Conservation (phyloP, 2,888 invertebrate genomes). For the Saturnia japonica region DNA sequence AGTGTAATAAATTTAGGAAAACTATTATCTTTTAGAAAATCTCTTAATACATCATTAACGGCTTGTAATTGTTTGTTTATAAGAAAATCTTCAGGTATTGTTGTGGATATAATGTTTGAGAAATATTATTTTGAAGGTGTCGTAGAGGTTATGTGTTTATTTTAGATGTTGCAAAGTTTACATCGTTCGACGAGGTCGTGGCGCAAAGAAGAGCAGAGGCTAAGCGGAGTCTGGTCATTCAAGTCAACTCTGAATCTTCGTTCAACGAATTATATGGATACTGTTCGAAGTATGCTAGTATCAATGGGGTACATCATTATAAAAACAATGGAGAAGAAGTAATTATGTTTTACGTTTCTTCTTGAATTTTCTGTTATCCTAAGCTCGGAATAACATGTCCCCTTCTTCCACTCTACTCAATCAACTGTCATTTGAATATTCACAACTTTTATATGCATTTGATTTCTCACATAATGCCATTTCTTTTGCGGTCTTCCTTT, state of each 20-base stretch:
- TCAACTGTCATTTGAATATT: too few species aligned
- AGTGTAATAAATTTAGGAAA: constrained; percentile 57
- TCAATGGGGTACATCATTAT: constrained; percentile 86
- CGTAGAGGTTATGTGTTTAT: constrained; percentile 66
- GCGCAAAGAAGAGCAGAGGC: constrained; percentile 84
- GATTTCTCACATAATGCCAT: too few species aligned
- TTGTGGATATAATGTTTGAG: constrained; percentile 22
- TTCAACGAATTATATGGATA: constrained; percentile 85
- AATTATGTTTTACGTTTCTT: constrained; percentile 24
- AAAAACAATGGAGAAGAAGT: constrained; percentile 73
- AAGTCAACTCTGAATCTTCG: constrained; percentile 88
- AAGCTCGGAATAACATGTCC: too few species aligned
- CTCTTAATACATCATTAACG: constrained; percentile 42
- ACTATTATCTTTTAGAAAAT: constrained; percentile 53
- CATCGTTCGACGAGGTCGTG: constrained; percentile 82
- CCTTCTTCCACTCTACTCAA: too few species aligned
- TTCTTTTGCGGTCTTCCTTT: too few species aligned
- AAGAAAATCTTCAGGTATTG: constrained; percentile 63
- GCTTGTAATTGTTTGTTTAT: constrained; percentile 54
- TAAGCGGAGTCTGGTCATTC: constrained; percentile 86
- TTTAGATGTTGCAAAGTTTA: constrained; percentile 61
- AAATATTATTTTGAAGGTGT: constrained; percentile 40
- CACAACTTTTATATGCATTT: too few species aligned
- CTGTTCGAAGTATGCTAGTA: constrained; percentile 85
- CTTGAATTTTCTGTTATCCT: neutral